Base-by-base conservation (phyloP, 2,113 vertebrate genomes). In the Turdus rufiventris region DNA sequence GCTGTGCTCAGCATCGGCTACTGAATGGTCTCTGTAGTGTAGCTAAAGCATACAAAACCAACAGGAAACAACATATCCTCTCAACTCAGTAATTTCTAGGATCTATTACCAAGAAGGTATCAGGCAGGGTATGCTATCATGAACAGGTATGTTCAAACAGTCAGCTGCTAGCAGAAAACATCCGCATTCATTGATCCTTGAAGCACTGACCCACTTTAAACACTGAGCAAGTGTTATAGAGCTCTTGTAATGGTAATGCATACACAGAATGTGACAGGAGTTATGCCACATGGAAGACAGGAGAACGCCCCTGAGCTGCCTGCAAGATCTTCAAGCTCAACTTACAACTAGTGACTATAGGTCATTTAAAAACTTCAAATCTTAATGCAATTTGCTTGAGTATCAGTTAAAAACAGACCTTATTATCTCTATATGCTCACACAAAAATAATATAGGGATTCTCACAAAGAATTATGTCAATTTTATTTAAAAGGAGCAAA, bases 181-280 rank as follows among this genome's bases (percentile, higher is more conserved):
- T 7, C 29, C 68, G 26, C 14, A 6, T 48, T 65, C 10, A 48
- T 26, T 16, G 5, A 31, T 28, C 21, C 24, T 6, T 50, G 10
- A 73, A 73, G 33, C 42, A 66, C 12, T 53, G 29, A 65, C 3
- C 29, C 26, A 18, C 24, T 77, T 70, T 54, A 24, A 65, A 73
- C 5, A 61, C 0, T 19, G 18, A 54, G 42, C 12, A 45, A 8
- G 24, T 11, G 6, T 26, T 73, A 21, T 0, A 24, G 18, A 24
- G 38, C 6, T n/a, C 60, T 48, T 85, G 5, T 26, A 53, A 88
- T 23, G 42, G 0, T 14, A 88, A 62, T 20, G 61, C 17, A 14
- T 16, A 54, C 4, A 51, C 12, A 72, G 12, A 53, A 20, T 63
- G 38, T 2, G 4, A 45, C 8, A 17, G 7, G 4, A 74, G 33